Conservation (phyloP, 2,113 vertebrate species). For the Vulpes lagopus region DNA sequence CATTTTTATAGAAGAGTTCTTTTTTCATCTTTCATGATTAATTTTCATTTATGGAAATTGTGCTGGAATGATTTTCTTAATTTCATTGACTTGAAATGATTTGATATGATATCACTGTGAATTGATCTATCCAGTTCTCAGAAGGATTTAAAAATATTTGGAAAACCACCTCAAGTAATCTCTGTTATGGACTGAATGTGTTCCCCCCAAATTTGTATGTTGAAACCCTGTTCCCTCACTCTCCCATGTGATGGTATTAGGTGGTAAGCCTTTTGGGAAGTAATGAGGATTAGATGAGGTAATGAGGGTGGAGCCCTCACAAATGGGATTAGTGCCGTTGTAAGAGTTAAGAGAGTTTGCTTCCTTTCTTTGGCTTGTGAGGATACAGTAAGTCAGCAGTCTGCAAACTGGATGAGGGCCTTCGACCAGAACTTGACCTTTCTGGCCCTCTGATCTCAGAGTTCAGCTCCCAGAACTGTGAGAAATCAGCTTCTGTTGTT, state of each 20-base stretch:
- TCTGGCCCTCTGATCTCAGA: not conserved
- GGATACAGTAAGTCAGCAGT: not conserved
- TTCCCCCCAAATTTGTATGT: not conserved
- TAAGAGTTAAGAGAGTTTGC: not conserved
- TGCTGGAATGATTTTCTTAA: conserved; percentile 43
- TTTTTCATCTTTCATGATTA: not conserved
- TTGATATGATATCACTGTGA: conserved; percentile 35
- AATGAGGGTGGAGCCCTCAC: not conserved
- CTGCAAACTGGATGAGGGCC: not conserved
- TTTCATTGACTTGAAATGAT: conserved; percentile 53
- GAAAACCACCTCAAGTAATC: conserved; percentile 25
- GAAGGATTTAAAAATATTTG: conserved; percentile 15
- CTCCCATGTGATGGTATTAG: not conserved
- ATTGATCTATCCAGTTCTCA: not conserved
- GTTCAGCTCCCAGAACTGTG: not conserved
- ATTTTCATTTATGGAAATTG: conserved; percentile 13
- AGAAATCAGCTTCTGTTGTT: not conserved
- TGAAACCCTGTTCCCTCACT: not conserved
- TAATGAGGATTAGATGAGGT: not conserved
- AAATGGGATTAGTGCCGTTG: not conserved
- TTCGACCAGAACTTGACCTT: not conserved
- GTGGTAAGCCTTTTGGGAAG: not conserved
- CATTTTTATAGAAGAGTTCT: not conserved
- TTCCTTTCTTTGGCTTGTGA: not conserved
- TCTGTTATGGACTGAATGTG: not conserved